phyloP scores from a whole-genome alignment of 2,888 invertebrate species.

The Xestia rhomboidea region DNA sequence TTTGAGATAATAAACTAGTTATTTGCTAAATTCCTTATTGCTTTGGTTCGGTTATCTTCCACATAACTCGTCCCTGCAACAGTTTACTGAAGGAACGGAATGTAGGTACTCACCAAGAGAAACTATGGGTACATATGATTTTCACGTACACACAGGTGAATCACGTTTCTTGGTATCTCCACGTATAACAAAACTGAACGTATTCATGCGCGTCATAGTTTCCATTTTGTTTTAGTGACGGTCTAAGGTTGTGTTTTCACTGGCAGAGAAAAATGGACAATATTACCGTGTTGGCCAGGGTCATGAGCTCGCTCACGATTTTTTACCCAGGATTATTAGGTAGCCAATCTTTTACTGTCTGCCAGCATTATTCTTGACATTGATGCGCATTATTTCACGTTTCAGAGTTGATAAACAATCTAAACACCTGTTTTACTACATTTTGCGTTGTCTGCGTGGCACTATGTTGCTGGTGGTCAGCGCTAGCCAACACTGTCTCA shows the following conservation, averaged over 20 bases:
- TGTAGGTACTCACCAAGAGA: not conserved
- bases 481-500: conserved; percentile 17
- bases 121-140: conserved; percentile 14
- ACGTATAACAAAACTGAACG: conserved; percentile 55
- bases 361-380: conserved; percentile 39
- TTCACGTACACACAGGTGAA: conserved; percentile 45
- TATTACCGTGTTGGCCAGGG: not conserved
- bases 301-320: not conserved
- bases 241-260: conserved; percentile 34
- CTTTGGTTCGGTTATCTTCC: conserved; percentile 1
- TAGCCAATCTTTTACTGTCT: conserved; percentile 18
- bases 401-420: conserved; percentile 18
- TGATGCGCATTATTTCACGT: conserved; percentile 27
- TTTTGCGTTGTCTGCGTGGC: conserved; percentile 7
- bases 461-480: not conserved
- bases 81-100: conserved; percentile 7
- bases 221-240: conserved; percentile 52
- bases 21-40: not conserved
- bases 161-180: conserved; percentile 47
- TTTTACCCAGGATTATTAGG: not conserved
- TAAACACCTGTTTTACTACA: conserved; percentile 42
- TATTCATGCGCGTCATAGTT: conserved; percentile 49
- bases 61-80: conserved; percentile 8
- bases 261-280: conserved; percentile 1
- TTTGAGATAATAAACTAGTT: not conserved